A percentile compares a stretch with the other conserved stretches of the same genome.
Evolutionary conservation across 2,888 invertebrate genomes (phyloP).

Genomic region (Prosapia bicincta): DNA sequence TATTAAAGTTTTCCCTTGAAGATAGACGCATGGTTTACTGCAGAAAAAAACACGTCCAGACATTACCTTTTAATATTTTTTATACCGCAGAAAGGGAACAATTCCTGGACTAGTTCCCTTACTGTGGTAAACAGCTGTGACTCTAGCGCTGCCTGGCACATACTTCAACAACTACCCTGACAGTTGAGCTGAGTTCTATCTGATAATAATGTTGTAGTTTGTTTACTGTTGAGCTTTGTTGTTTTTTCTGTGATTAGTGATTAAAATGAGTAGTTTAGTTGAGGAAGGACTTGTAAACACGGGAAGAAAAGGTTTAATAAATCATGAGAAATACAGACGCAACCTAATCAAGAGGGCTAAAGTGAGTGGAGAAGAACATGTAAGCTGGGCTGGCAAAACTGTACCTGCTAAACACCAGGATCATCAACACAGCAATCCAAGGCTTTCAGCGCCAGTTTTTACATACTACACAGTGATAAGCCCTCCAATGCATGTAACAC

Average conservation of each 20-base stretch:
- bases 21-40: conserved; percentile 4
- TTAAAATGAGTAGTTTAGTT: conserved; percentile 2
- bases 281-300: not conserved
- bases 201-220: not conserved
- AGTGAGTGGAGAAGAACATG: conserved; percentile 3
- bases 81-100: conserved; percentile 11
- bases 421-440: conserved; percentile 6
- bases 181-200: not conserved
- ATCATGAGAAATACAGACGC: not conserved
- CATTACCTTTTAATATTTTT: not conserved
- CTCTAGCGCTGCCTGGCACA: not conserved
- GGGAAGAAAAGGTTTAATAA: not conserved
- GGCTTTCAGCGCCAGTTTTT: conserved; percentile 6
- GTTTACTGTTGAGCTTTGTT: not conserved
- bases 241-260: not conserved
- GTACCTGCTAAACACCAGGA: not conserved
- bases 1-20: too few species aligned
- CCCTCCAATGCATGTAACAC: conserved; percentile 16
- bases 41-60: not conserved
- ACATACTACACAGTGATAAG: not conserved
- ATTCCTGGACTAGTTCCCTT: conserved; percentile 7
- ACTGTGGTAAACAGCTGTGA: not conserved
- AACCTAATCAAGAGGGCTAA: not conserved
- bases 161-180: not conserved
- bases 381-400: conserved; percentile 10